Evolutionary conservation across 2,113 vertebrate genomes (phyloP).

Genomic region (Ceyx margarethae): DNA sequence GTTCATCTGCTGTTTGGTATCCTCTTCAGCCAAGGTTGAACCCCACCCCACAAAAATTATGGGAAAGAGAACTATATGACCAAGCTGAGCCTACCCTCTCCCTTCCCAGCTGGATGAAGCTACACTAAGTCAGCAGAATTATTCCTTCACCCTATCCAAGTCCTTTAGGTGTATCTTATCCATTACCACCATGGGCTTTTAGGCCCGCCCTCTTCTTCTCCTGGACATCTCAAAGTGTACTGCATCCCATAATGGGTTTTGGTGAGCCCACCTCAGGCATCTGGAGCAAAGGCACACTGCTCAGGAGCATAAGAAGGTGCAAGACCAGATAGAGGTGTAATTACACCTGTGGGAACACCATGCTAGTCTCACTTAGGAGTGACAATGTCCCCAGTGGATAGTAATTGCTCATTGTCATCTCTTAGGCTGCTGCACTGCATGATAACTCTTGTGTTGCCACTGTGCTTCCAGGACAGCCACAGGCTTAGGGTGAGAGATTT

Average conservation of each 20-base stretch:
- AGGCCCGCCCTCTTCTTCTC: not conserved
- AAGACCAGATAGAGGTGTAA: fast-evolving
- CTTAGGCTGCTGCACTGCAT: not conserved
- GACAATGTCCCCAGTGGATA: not conserved
- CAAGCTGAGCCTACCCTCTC: not conserved
- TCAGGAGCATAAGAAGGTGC: fast-evolving
- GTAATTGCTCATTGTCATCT: fast-evolving
- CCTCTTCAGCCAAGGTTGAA: not conserved
- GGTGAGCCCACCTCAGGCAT: not conserved
- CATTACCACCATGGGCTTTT: not conserved
- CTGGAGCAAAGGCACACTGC: not conserved
- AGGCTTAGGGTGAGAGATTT: not conserved
- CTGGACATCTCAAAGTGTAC: fast-evolving
- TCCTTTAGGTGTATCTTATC: not conserved
- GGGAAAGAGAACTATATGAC: not conserved
- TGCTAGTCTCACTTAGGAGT: not conserved
- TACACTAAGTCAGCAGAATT: not conserved
- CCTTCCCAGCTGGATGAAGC: not conserved
- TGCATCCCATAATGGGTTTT: fast-evolving
- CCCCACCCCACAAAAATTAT: not conserved
- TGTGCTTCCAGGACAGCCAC: not conserved
- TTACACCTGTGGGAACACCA: not conserved
- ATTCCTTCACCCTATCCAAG: not conserved
- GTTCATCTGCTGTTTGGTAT: not conserved
- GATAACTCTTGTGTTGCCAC: fast-evolving